A percentile compares a stretch with the other conserved stretches of the same genome.
phyloP scores from a whole-genome alignment of 2,797 vertebrate species.

The Pipistrellus pipistrellus region DNA sequence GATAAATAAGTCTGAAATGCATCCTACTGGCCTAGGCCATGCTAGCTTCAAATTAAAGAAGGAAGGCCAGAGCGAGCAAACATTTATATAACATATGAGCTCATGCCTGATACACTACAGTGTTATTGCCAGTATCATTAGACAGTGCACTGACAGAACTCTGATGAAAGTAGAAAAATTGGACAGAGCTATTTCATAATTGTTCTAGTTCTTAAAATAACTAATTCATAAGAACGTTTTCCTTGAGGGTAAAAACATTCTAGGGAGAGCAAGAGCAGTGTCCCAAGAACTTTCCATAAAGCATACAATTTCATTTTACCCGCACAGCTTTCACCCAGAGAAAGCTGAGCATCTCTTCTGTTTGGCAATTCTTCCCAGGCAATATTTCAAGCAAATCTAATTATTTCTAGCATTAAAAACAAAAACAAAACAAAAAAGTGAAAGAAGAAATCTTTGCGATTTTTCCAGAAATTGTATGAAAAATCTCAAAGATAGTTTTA shows the following conservation, averaged over 20 bases:
- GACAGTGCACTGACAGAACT: background rate
- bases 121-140: background rate
- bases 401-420: constrained; percentile 2
- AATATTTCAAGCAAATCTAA: background rate
- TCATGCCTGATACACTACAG: background rate
- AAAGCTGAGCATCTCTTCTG: background rate
- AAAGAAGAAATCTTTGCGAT: too few relatives aligned
- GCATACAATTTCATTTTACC: background rate
- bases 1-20: background rate
- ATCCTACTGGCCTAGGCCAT: background rate
- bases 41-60: background rate
- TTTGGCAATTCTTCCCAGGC: background rate
- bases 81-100: background rate
- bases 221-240: background rate
- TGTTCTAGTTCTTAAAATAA: background rate
- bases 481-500: too few relatives aligned
- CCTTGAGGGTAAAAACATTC: background rate
- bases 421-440: background rate
- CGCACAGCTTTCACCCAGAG: background rate
- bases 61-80: background rate
- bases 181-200: background rate
- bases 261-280: background rate
- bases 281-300: background rate
- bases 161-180: background rate
- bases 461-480: too few relatives aligned